Evolutionary conservation across 2,888 invertebrate genomes (phyloP).

Genomic region (Agrochola macilenta): DNA sequence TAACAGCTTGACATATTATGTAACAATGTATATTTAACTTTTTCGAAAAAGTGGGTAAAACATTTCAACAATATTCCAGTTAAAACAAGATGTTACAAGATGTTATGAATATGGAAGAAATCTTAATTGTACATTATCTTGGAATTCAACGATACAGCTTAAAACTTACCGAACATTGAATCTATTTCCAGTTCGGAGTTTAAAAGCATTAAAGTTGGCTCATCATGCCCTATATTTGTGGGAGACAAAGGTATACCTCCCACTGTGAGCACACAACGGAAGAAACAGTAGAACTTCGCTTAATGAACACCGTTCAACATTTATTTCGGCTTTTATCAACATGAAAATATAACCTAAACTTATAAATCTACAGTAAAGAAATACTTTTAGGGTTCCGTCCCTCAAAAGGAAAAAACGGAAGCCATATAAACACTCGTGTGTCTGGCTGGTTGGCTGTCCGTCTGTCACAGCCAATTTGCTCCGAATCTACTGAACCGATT

Average conservation of each 20-base stretch:
- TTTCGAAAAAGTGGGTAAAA: not conserved
- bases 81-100: not conserved
- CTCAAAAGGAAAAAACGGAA: too few relatives aligned
- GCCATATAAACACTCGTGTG: too few relatives aligned
- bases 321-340: conserved; percentile 36
- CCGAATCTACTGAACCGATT: too few relatives aligned
- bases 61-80: not conserved
- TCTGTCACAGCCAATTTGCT: too few relatives aligned
- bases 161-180: conserved; percentile 15
- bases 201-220: conserved; percentile 57
- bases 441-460: too few relatives aligned
- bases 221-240: conserved; percentile 55
- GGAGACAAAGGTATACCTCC: conserved; percentile 55
- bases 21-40: too few relatives aligned
- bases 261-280: conserved; percentile 38
- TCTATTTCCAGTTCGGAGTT: conserved; percentile 56
- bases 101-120: not conserved
- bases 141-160: conserved; percentile 12
- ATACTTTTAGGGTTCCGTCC: not conserved
- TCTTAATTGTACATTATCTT: not conserved
- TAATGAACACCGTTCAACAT: conserved; percentile 48
- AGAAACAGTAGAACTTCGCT: conserved; percentile 54
- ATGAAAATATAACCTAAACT: conserved; percentile 17
- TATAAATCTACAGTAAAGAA: conserved; percentile 11
- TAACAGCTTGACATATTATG: not conserved